Evolutionary conservation across 2,797 vertebrate species (phyloP).

Genomic region (Sebastiscus tertius): DNA sequence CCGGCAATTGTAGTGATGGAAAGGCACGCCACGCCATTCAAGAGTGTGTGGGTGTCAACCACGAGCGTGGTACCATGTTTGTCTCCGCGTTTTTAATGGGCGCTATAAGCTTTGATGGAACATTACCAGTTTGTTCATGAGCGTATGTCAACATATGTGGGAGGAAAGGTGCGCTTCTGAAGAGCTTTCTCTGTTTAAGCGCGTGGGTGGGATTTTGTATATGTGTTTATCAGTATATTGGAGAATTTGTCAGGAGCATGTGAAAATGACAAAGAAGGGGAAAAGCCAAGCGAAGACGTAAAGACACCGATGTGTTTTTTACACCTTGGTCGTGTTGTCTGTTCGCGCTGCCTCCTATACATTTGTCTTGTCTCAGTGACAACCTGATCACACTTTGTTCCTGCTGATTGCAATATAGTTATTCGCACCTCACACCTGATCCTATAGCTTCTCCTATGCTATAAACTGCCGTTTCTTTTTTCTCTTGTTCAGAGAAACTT

Average conservation of each 20-base stretch:
- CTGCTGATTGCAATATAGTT: slow-evolving; percentile 25
- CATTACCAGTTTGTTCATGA: slow-evolving; percentile 78
- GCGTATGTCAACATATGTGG: slow-evolving; percentile 78
- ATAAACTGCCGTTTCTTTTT: not conserved
- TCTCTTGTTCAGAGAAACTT: not conserved
- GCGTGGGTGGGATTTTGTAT: slow-evolving; percentile 73
- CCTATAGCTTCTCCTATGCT: not conserved
- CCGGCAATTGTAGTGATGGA: slow-evolving; percentile 67
- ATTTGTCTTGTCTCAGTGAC: slow-evolving; percentile 11
- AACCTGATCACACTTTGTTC: slow-evolving; percentile 7
- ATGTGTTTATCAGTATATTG: slow-evolving; percentile 66
- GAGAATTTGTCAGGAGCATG: slow-evolving; percentile 60
- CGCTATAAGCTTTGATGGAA: slow-evolving; percentile 78
- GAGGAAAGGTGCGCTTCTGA: slow-evolving; percentile 77
- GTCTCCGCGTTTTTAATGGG: slow-evolving; percentile 67
- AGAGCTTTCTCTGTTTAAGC: slow-evolving; percentile 77
- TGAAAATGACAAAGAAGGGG: slow-evolving; percentile 58
- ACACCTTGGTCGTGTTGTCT: not conserved
- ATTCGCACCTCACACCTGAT: slow-evolving; percentile 29
- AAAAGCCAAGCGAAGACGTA: slow-evolving; percentile 50
- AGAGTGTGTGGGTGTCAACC: slow-evolving; percentile 68
- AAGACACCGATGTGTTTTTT: slow-evolving; percentile 23
- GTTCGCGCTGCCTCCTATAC: not conserved
- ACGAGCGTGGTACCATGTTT: slow-evolving; percentile 44
- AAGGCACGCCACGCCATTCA: slow-evolving; percentile 55